A percentile compares a stretch with the other conserved stretches of the same genome.
Conservation (phyloP, 2,113 vertebrate species). For the Prolemur simus region DNA sequence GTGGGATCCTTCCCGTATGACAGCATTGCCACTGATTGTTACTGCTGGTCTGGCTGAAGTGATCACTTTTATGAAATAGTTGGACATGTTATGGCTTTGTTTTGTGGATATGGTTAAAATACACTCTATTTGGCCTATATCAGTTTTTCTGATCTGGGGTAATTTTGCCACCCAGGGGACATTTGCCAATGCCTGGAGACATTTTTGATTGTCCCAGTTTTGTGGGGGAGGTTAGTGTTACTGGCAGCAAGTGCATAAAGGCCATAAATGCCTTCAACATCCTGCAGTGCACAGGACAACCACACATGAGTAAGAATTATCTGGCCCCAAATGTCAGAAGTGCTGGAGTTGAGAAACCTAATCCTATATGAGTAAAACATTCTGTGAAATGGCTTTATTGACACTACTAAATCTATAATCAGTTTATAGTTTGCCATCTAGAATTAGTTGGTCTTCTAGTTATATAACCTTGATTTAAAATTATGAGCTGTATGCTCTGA, state of each 20-base stretch:
- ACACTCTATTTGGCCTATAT: background rate
- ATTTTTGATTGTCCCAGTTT: slow-evolving; percentile 42
- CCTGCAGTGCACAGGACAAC: background rate
- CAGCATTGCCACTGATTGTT: background rate
- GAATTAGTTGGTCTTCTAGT: slow-evolving; percentile 6
- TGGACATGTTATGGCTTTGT: background rate
- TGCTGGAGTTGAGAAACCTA: background rate
- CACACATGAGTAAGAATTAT: background rate
- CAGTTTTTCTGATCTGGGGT: background rate
- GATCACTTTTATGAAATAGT: slow-evolving; percentile 36
- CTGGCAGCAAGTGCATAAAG: background rate
- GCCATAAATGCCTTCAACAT: background rate
- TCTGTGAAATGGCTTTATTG: background rate
- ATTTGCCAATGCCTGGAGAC: background rate
- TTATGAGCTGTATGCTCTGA: background rate
- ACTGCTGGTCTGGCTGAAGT: background rate
- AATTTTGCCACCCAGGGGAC: background rate
- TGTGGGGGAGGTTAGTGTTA: background rate
- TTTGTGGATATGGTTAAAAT: slow-evolving; percentile 5
- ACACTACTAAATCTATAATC: background rate
- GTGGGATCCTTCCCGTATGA: background rate
- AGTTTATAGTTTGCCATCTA: background rate
- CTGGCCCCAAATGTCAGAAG: background rate
- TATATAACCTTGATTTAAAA: background rate
- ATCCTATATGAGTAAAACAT: background rate